A percentile compares a stretch with the other conserved stretches of the same genome.
Evolutionary conservation across 2,113 vertebrate genomes (phyloP).

Genomic region (Sus scrofa): T2T-Sscrofa CM000829.6:39750501-39751000

Average conservation of each 20-base stretch:
- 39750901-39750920: constrained; percentile 79
- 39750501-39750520: constrained; percentile 54
- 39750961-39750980: constrained; percentile 69
- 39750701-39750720: constrained; percentile 82
- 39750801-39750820: constrained; percentile 90
- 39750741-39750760: constrained; percentile 84
- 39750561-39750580: constrained; percentile 67
- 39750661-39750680: constrained; percentile 87
- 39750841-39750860: constrained; percentile 66
- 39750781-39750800: constrained; percentile 87
- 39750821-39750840: constrained; percentile 79
- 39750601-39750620: constrained; percentile 71
- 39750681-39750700: constrained; percentile 82
- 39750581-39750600: constrained; percentile 53
- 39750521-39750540: constrained; percentile 56
- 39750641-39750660: constrained; percentile 74
- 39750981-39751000: constrained; percentile 89
- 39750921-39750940: constrained; percentile 76
- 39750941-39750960: constrained; percentile 67
- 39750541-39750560: constrained; percentile 56
- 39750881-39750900: constrained; percentile 77
- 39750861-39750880: constrained; percentile 76
- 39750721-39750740: constrained; percentile 80
- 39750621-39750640: constrained; percentile 77
- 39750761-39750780: constrained; percentile 85